These are phyloP conservation scores for Copsychus sechellarum DNA, from an alignment of 2,113 vertebrate species.

Conservation along the genomic window DNA sequence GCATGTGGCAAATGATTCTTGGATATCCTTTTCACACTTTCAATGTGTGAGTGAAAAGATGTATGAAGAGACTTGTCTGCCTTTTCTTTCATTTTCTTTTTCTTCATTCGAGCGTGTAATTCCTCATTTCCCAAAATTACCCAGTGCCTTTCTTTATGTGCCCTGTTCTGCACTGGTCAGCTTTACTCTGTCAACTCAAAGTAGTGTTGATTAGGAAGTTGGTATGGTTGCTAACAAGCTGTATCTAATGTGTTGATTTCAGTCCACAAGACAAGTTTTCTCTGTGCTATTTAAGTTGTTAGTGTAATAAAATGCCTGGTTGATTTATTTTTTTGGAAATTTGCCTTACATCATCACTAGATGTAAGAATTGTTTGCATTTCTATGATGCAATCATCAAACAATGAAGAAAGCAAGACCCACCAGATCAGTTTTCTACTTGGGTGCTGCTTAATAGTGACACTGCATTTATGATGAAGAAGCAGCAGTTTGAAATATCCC, in stretches of 20 bases:
- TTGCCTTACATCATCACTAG: not conserved
- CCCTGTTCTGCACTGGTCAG: not conserved
- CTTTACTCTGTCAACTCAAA: slow-evolving; percentile 9
- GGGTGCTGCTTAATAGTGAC: not conserved
- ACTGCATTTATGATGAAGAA: slow-evolving; percentile 24
- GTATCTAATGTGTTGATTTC: slow-evolving; percentile 15
- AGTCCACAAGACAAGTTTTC: not conserved
- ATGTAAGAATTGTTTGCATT: not conserved
- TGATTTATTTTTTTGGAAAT: slow-evolving; percentile 8
- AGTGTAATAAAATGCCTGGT: not conserved
- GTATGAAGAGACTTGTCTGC: not conserved
- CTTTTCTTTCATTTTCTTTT: not conserved
- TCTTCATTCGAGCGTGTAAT: fast-evolving
- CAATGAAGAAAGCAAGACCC: not conserved
- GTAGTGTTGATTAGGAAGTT: not conserved
- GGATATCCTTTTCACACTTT: not conserved
- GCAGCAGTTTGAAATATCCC: slow-evolving; percentile 20
- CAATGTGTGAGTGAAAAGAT: slow-evolving; percentile 24
- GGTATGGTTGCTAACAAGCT: not conserved
- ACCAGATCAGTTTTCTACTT: not conserved
- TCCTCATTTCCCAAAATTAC: not conserved
- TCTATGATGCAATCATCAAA: not conserved
- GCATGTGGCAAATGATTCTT: not conserved
- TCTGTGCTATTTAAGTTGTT: not conserved
- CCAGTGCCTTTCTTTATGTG: not conserved